Percentiles rank a stretch among this genome's conserved stretches.
Evolutionary conservation across 2,888 invertebrate species (phyloP).

Genomic region (Drosophila eohydei): DNA sequence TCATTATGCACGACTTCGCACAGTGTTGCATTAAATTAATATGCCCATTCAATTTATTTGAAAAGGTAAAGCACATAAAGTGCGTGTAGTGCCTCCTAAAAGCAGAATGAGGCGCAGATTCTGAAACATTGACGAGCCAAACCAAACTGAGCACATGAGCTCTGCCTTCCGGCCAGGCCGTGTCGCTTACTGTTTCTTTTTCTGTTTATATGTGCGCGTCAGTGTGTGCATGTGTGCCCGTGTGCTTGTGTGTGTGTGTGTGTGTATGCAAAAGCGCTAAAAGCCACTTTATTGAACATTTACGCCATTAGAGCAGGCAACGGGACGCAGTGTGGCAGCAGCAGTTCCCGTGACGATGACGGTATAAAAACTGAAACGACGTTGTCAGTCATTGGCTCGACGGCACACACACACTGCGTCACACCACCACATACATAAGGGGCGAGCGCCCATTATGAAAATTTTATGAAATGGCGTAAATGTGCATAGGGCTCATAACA

Average conservation of each 20-base stretch:
- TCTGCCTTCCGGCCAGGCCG: slow-evolving; percentile 45
- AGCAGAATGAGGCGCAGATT: slow-evolving; percentile 63
- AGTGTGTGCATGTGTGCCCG: slow-evolving; percentile 11
- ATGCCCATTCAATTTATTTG: slow-evolving; percentile 63
- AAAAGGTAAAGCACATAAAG: slow-evolving; percentile 60
- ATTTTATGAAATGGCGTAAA: slow-evolving; percentile 79
- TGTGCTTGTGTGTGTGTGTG: slow-evolving; percentile 17
- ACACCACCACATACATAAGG: slow-evolving; percentile 12
- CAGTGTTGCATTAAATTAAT: slow-evolving; percentile 52
- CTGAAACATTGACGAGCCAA: slow-evolving; percentile 45
- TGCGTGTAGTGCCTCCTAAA: slow-evolving; percentile 66
- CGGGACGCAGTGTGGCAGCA: slow-evolving; percentile 46
- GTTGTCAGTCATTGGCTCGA: slow-evolving; percentile 74
- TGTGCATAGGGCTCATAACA: slow-evolving; percentile 73
- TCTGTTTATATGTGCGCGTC: slow-evolving; percentile 3
- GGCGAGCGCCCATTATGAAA: slow-evolving; percentile 71
- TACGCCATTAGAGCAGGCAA: slow-evolving; percentile 73
- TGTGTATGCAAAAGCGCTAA: slow-evolving; percentile 63
- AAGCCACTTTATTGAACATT: slow-evolving; percentile 81
- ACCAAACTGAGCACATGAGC: slow-evolving; percentile 42
- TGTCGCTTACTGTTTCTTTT: slow-evolving; percentile 15
- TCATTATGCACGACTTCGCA: slow-evolving; percentile 38
- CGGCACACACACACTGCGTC: slow-evolving; percentile 5
- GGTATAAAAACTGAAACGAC: slow-evolving; percentile 73
- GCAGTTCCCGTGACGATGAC: slow-evolving; percentile 54